Percentiles rank a stretch among this genome's conserved stretches.
Conservation (phyloP, 2,113 vertebrate species). For the Gnathochromis pfefferi region DNA sequence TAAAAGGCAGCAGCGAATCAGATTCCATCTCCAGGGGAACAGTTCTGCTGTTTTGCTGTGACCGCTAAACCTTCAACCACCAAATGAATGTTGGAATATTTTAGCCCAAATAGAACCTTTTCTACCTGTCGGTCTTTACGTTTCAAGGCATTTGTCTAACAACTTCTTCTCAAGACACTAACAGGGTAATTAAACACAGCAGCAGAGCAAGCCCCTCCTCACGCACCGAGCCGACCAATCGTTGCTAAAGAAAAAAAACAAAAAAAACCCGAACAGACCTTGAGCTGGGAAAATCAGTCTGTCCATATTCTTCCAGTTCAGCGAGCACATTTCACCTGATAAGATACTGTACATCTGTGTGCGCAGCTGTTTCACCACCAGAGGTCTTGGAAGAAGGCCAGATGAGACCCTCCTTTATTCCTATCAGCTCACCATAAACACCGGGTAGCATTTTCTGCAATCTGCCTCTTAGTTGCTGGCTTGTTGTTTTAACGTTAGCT, state of each 20-base stretch:
- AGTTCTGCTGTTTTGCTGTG: background rate
- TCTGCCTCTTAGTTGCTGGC: background rate
- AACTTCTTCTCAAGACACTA: background rate
- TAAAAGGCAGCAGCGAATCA: conserved; percentile 18
- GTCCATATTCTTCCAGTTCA: background rate
- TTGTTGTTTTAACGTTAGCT: background rate
- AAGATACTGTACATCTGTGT: background rate
- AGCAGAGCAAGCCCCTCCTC: background rate
- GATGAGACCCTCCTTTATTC: background rate
- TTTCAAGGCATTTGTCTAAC: background rate
- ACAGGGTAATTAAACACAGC: background rate
- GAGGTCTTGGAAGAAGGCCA: background rate
- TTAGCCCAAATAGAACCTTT: background rate
- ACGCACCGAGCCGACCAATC: background rate
- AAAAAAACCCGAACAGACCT: background rate
- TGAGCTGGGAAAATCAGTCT: background rate
- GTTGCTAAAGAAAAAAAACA: background rate
- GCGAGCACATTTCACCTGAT: background rate
- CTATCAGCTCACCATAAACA: background rate
- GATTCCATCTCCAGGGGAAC: background rate
- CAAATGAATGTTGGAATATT: background rate
- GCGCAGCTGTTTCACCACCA: background rate
- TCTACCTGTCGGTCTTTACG: background rate
- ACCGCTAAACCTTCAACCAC: conserved; percentile 6
- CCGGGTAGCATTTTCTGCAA: background rate